Percentiles rank a stretch among this genome's conserved stretches.
These are phyloP conservation scores for Alethe diademata DNA, from an alignment of 2,113 vertebrate genomes.

Conservation along the genomic window DNA sequence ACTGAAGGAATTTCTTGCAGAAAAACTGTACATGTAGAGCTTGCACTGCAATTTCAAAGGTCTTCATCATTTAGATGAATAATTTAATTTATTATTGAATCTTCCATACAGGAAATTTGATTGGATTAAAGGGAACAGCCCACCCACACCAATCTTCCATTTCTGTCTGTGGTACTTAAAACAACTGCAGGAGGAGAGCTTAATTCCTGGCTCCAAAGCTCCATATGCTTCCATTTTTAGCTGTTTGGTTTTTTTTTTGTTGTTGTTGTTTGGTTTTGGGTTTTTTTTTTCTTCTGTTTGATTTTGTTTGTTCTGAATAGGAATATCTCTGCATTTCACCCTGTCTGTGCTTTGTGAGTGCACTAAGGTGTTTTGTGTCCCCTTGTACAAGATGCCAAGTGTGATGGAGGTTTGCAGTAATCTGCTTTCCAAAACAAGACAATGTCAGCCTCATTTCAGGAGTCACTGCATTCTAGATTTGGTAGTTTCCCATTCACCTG, in stretches of 20 bases:
- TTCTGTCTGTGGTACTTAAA: not conserved
- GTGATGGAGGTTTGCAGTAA: not conserved
- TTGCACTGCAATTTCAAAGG: not conserved
- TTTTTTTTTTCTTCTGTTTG: not conserved
- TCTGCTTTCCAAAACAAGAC: not conserved
- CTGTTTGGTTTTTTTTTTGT: not conserved
- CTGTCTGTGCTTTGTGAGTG: not conserved
- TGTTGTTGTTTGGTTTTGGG: not conserved
- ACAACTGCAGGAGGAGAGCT: not conserved
- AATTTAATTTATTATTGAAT: not conserved
- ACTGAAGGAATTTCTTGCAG: not conserved
- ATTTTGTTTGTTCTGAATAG: not conserved
- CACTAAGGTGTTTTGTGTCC: not conserved
- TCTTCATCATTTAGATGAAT: not conserved
- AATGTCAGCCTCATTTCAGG: not conserved
- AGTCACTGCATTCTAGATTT: not conserved
- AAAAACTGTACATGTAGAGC: not conserved
- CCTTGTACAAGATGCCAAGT: not conserved
- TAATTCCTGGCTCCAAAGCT: not conserved
- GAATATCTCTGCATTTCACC: not conserved
- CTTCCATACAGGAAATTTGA: not conserved
- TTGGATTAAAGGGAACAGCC: not conserved
- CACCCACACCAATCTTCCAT: not conserved
- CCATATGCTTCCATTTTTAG: not conserved
- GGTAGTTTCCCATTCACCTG: not conserved